phyloP scores from a whole-genome alignment of 2,888 invertebrate genomes.

The Scaptomyza polygonia region DNA sequence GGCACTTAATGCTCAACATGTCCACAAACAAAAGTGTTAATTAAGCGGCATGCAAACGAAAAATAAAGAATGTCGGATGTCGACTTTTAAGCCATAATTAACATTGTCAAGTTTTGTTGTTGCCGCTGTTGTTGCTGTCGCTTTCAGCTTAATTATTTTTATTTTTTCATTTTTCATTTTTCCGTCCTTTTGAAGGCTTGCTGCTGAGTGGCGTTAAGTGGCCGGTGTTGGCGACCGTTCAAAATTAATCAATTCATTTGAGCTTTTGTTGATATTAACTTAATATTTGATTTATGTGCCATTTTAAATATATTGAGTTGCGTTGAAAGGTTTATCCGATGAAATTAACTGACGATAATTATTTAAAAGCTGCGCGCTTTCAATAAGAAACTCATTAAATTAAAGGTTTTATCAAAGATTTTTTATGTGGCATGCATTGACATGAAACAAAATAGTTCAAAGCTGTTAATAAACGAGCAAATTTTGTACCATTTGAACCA shows the following conservation, averaged over 20 bases:
- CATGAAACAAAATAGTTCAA: not conserved
- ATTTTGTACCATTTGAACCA: not conserved
- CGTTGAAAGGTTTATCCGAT: constrained; percentile 1
- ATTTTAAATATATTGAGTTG: constrained; percentile 18
- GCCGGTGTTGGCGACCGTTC: constrained; percentile 46
- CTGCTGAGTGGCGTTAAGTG: constrained; percentile 39
- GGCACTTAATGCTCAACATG: constrained; percentile 11
- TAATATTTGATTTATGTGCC: constrained; percentile 26
- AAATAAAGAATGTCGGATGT: constrained; percentile 50
- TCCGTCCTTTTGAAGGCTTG: constrained; percentile 15
- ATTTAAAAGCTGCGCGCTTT: constrained; percentile 24
- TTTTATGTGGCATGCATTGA: not conserved
- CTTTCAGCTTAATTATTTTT: constrained; percentile 66
- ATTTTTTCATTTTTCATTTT: constrained; percentile 58
- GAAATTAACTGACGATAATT: constrained; percentile 16
- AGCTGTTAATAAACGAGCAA: not conserved
- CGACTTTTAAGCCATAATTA: constrained; percentile 59
- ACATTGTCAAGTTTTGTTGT: constrained; percentile 64
- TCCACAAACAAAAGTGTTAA: constrained; percentile 58
- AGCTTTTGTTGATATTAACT: constrained; percentile 17
- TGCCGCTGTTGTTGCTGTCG: constrained; percentile 12
- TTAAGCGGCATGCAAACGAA: constrained; percentile 61
- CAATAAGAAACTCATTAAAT: not conserved
- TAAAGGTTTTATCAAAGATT: not conserved
- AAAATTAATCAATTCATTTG: constrained; percentile 65